Base-by-base conservation (phyloP, 2,113 vertebrate species). In the Numenius arquata region DNA sequence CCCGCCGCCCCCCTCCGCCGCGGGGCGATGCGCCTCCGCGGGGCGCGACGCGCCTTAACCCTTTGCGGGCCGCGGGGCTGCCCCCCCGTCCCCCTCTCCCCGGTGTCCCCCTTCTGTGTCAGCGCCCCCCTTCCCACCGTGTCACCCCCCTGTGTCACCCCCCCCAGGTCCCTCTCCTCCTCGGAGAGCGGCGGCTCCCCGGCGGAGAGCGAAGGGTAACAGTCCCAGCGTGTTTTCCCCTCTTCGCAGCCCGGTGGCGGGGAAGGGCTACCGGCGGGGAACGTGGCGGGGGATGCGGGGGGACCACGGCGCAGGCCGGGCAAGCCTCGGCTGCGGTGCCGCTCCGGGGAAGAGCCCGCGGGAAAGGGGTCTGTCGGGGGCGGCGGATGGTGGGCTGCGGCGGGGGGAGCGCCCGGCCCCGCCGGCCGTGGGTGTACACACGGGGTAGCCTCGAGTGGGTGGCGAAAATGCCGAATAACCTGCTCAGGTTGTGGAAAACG, bases 171-270 rank as follows among this genome's bases (percentile, higher is more conserved):
- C 55, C 48, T 3, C 8, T 45, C 6, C 48, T 2, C 0, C 17
- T 48, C 30, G 18, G 43, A 52, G 32, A 58, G 58, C 41, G 11
- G 38, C 34, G 25, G 14, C 12, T 56, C 7, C n/a, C 53, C 14
- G 11, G 52, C 9, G 27, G n/a, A 5, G 12, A 15, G 32, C 1
- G 22, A 2, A 14, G 11, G 30, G 2, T 9, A 15, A 1, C 0
- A 6, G 43, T 4, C 34, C 13, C 6, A 14, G 63, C 20, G 14
- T 27, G 34, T 18, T 58, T 58, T 21, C 32, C 58, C 34, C 58
- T 36, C 58, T 15, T 21, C 9, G 41, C 27, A 56, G 52, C 50
- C 22, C 38, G 5, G 41, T 13, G 19, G 16, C 19, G 23, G 36
- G 23, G 26, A 29, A 36, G 40, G 36, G 50, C 12, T 29, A n/a